A percentile compares a stretch with the other conserved stretches of the same genome.
Evolutionary conservation across 2,888 invertebrate genomes (phyloP).

Genomic region (Heliconius charithonia): DNA sequence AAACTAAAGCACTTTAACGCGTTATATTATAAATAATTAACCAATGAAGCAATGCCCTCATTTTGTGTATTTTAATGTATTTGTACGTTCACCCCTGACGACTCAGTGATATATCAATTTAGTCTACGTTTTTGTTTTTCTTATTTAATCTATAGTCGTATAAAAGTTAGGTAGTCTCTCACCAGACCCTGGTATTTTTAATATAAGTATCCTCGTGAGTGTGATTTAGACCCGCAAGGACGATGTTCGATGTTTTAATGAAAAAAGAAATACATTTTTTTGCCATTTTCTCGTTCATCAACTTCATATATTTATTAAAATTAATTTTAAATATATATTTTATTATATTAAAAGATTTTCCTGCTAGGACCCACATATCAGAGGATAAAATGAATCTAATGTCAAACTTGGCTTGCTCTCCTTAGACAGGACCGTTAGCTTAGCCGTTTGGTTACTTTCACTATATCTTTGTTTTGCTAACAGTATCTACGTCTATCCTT

Average conservation of each 20-base stretch:
- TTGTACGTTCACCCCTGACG: background rate
- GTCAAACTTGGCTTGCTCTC: constrained; percentile 34
- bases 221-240: background rate
- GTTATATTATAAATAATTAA: background rate
- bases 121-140: background rate
- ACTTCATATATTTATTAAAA: background rate
- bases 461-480: constrained; percentile 50
- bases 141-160: background rate
- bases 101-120: background rate
- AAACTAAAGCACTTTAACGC: background rate
- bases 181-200: too few species aligned
- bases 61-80: background rate
- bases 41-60: background rate
- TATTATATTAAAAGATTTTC: background rate
- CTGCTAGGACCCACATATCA: background rate
- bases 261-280: too few species aligned
- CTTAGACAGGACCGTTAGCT: constrained; percentile 54
- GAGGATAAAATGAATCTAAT: background rate
- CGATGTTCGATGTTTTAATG: background rate
- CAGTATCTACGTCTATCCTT: constrained; percentile 22
- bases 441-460: constrained; percentile 53
- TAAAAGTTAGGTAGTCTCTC: background rate
- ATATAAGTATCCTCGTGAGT: background rate
- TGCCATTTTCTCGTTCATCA: too few species aligned
- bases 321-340: background rate